A percentile compares a stretch with the other conserved stretches of the same genome.
phyloP scores from a whole-genome alignment of 2,888 invertebrate species.

The Masnerella sp. region DNA sequence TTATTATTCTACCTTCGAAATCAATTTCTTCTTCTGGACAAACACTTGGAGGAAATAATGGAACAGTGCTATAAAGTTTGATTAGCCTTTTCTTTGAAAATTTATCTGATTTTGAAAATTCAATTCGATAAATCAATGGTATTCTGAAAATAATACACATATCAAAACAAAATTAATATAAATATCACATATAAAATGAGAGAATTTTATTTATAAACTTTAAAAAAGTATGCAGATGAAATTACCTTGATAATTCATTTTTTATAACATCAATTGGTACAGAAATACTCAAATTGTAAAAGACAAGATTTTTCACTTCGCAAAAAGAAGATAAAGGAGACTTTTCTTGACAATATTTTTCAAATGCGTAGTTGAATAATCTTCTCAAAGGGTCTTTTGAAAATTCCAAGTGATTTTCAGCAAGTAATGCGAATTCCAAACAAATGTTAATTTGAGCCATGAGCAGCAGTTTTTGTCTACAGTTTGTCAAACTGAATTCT shows the following conservation, averaged over 20 bases:
- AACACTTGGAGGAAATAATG: slow-evolving; percentile 53
- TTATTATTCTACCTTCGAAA: slow-evolving; percentile 31
- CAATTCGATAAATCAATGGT: slow-evolving; percentile 36
- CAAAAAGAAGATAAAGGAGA: slow-evolving; percentile 61
- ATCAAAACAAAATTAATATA: neutral
- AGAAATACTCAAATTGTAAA: slow-evolving; percentile 38
- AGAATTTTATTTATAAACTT: neutral
- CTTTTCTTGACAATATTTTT: slow-evolving; percentile 63
- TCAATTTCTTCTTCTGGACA: slow-evolving; percentile 30
- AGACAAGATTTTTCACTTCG: slow-evolving; percentile 19
- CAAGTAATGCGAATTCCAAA: slow-evolving; percentile 69
- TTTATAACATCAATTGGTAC: slow-evolving; percentile 36
- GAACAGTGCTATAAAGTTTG: slow-evolving; percentile 22
- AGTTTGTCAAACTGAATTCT: slow-evolving; percentile 60
- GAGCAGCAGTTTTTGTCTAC: slow-evolving; percentile 56
- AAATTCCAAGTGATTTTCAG: slow-evolving; percentile 68
- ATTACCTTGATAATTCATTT: slow-evolving; percentile 42
- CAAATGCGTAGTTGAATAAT: slow-evolving; percentile 65
- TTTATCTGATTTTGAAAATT: slow-evolving; percentile 21
- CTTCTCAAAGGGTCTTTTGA: slow-evolving; percentile 62
- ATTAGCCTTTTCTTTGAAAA: slow-evolving; percentile 34
- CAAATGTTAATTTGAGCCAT: slow-evolving; percentile 70
- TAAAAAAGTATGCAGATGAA: too few relatives aligned
- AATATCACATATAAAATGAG: neutral
- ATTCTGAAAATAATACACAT: slow-evolving; percentile 24